Conservation (phyloP, 2,113 vertebrate genomes). For the Salvelinus namaycush region DNA sequence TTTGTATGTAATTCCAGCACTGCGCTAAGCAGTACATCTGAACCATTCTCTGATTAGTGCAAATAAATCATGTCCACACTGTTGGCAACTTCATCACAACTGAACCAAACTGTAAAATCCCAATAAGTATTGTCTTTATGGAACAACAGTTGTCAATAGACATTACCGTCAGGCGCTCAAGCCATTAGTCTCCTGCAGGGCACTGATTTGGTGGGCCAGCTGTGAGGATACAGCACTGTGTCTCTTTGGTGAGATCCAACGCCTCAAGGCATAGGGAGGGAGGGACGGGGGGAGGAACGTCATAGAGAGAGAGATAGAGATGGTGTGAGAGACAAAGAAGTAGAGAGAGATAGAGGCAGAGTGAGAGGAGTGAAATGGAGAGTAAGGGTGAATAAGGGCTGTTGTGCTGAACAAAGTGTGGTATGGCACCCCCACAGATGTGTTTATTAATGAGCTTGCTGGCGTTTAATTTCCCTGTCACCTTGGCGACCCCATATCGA, state of each 20-base stretch:
- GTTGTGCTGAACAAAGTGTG: constrained; percentile 22
- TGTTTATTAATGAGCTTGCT: constrained; percentile 59
- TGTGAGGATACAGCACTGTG: constrained; percentile 12
- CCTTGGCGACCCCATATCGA: constrained; percentile 31
- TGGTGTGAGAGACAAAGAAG: background rate
- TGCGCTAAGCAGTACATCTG: background rate
- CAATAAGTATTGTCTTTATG: constrained; percentile 1
- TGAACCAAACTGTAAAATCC: background rate
- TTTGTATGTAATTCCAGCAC: background rate
- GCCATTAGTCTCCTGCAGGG: background rate
- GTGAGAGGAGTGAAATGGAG: background rate
- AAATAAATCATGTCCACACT: background rate
- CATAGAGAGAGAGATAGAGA: background rate
- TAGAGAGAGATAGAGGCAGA: background rate
- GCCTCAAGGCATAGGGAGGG: constrained; percentile 15
- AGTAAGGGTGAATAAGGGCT: constrained; percentile 25
- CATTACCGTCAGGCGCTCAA: background rate
- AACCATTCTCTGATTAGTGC: background rate
- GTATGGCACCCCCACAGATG: constrained; percentile 37
- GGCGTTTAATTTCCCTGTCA: constrained; percentile 56
- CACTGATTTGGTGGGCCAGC: constrained; percentile 10
- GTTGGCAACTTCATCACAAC: background rate
- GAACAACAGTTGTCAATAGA: background rate
- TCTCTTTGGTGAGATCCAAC: constrained; percentile 9
- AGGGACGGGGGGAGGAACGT: background rate